A percentile compares a stretch with the other conserved stretches of the same genome.
These are phyloP conservation scores for Sinonovacula constricta DNA, from an alignment of 1,140 invertebrate genomes.

Conservation along the genomic window DNA sequence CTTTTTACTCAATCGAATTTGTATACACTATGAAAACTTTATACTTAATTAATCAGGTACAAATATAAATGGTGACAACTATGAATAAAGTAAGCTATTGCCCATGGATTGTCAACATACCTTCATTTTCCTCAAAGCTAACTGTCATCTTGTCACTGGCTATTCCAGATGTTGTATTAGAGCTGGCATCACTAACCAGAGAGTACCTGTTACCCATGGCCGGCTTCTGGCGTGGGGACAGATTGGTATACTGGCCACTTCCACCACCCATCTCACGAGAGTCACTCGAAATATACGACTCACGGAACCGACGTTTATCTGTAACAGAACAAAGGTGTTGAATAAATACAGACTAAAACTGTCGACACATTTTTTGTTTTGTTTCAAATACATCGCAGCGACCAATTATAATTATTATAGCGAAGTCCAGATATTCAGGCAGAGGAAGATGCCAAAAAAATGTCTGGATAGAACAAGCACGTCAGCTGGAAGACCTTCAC, in stretches of 20 bases:
- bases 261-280: constrained; percentile 68
- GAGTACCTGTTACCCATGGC: constrained; percentile 80
- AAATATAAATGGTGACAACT: too few species aligned
- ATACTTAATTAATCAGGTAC: too few species aligned
- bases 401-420: too few species aligned
- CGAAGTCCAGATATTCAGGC: too few species aligned
- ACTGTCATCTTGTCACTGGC: constrained; percentile 93
- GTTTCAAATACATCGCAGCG: too few species aligned
- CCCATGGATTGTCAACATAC: too few species aligned
- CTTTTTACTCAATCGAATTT: too few species aligned
- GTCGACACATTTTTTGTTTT: constrained; percentile 1
- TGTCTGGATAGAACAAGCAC: too few species aligned
- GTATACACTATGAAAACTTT: too few species aligned
- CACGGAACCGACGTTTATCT: constrained; percentile 78
- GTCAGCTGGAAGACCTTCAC: too few species aligned
- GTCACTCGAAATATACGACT: constrained; percentile 79
- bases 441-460: too few species aligned
- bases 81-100: too few species aligned
- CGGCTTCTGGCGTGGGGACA: constrained; percentile 57
- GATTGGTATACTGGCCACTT: constrained; percentile 64
- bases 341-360: constrained; percentile 1
- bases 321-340: constrained; percentile 52
- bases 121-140: constrained; percentile 91
- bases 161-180: constrained; percentile 96
- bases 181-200: constrained; percentile 93